Evolutionary conservation across 1,140 invertebrate genomes (phyloP).

Genomic region (Temnothorax curvispinosus): DNA sequence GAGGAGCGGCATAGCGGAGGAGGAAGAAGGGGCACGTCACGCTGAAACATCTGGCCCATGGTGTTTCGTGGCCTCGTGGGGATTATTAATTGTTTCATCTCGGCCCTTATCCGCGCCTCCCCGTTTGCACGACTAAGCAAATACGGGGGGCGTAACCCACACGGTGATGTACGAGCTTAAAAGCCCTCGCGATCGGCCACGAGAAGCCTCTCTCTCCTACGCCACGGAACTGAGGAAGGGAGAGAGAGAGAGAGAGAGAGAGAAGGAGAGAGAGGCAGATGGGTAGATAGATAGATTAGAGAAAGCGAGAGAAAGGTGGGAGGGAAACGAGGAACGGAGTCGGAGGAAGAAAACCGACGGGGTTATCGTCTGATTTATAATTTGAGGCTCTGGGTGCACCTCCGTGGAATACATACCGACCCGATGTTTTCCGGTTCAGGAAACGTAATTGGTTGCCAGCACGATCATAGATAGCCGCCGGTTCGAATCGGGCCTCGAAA

Average conservation of each 20-base stretch:
- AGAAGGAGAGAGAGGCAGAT: constrained; percentile 62
- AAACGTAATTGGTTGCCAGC: constrained; percentile 84
- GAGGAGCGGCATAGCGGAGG: not conserved
- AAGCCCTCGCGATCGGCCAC: constrained; percentile 80
- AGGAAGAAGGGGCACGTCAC: constrained; percentile 56
- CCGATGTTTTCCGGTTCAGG: constrained; percentile 83
- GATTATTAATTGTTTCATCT: constrained; percentile 86
- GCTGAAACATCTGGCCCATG: constrained; percentile 72
- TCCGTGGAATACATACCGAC: constrained; percentile 68
- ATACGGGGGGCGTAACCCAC: constrained; percentile 84
- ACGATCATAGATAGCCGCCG: constrained; percentile 79
- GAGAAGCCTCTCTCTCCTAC: constrained; percentile 59
- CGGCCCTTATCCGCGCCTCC: constrained; percentile 82
- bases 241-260: constrained; percentile 67
- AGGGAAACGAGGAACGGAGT: constrained; percentile 58
- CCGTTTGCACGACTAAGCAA: constrained; percentile 84
- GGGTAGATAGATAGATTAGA: constrained; percentile 59
- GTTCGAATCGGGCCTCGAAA: constrained; percentile 67
- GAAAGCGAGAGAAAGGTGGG: constrained; percentile 56
- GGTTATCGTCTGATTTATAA: constrained; percentile 84
- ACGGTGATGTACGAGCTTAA: constrained; percentile 85
- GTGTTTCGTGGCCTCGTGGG: constrained; percentile 73
- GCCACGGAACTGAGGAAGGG: constrained; percentile 14
- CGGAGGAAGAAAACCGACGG: constrained; percentile 69
- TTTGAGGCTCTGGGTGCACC: constrained; percentile 78